Conservation (phyloP, 2,797 vertebrate genomes). For the Masticophis lateralis region DNA sequence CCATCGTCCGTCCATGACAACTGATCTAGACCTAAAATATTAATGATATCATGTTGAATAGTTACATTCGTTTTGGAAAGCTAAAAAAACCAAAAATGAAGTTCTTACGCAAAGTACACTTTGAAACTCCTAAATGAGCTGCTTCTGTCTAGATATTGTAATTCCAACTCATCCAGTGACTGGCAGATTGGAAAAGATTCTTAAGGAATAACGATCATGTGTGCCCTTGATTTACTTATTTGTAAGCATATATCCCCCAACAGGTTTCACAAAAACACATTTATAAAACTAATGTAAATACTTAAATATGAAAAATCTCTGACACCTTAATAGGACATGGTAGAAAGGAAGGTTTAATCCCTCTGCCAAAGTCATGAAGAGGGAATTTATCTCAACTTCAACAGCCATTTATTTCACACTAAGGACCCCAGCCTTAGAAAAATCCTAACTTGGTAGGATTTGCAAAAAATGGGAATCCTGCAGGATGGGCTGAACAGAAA, state of each 20-base stretch:
- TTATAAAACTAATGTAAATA: not conserved
- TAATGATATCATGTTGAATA: not conserved
- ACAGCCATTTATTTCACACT: not conserved
- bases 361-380: not conserved
- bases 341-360: not conserved
- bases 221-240: not conserved
- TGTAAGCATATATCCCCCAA: not conserved
- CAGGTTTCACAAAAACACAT: not conserved
- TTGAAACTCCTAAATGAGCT: not conserved
- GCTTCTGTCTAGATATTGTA: not conserved
- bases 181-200: not conserved
- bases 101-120: not conserved
- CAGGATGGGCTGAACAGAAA: not conserved
- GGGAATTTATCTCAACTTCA: not conserved
- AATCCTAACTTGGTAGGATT: not conserved
- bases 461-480: not conserved
- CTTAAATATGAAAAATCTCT: not conserved
- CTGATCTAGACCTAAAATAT: slow-evolving; percentile 84
- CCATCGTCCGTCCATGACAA: slow-evolving; percentile 97
- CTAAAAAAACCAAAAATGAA: not conserved
- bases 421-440: not conserved
- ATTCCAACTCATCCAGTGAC: not conserved
- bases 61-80: not conserved
- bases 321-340: not conserved
- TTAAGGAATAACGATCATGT: not conserved